phyloP scores from a whole-genome alignment of 2,888 invertebrate species.

The Blastobasis adustella region DNA sequence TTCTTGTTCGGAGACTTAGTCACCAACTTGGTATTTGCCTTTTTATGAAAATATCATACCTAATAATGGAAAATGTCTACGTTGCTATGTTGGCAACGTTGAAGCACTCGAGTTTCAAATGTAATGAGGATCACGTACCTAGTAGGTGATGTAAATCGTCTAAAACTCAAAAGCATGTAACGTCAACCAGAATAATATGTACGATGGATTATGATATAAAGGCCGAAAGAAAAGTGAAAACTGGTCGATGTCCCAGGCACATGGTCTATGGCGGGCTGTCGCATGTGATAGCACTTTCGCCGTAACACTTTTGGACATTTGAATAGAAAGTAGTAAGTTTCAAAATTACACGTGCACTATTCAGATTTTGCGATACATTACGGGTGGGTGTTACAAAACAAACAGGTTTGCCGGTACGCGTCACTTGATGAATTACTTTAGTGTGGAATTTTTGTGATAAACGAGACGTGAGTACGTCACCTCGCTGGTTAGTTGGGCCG shows the following conservation, averaged over 20 bases:
- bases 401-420: neutral
- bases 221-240: slow-evolving; percentile 48
- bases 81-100: too few relatives aligned
- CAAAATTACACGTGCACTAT: slow-evolving; percentile 10
- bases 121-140: too few relatives aligned
- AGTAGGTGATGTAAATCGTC: neutral
- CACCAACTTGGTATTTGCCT: too few relatives aligned
- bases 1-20: too few relatives aligned
- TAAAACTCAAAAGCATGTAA: neutral
- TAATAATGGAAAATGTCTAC: too few relatives aligned
- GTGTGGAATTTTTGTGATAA: too few relatives aligned
- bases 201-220: slow-evolving; percentile 29
- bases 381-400: slow-evolving; percentile 2
- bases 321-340: slow-evolving; percentile 43
- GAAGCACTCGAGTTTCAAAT: too few relatives aligned
- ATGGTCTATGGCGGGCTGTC: slow-evolving; percentile 9
- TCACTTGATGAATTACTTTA: too few relatives aligned
- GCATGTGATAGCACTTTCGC: slow-evolving; percentile 43
- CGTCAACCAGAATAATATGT: neutral
- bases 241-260: slow-evolving; percentile 20
- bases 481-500: too few relatives aligned
- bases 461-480: too few relatives aligned
- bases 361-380: slow-evolving; percentile 9
- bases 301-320: slow-evolving; percentile 47
- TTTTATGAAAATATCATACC: too few relatives aligned